phyloP scores from a whole-genome alignment of 2,797 vertebrate genomes.

The Squalus acanthias region DNA sequence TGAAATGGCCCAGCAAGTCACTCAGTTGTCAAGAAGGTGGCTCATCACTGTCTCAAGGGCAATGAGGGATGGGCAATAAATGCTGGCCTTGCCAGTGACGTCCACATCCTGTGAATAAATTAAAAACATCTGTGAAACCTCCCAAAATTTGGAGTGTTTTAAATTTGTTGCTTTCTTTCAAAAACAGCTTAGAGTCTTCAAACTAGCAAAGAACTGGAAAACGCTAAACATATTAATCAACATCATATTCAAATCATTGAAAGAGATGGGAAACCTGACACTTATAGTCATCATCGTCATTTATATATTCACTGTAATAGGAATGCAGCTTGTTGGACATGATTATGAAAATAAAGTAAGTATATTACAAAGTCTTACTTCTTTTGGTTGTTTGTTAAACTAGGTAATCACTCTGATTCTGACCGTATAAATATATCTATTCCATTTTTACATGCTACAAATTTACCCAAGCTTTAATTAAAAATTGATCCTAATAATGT shows the following conservation, averaged over 20 bases:
- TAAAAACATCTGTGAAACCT: not conserved
- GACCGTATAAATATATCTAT: not conserved
- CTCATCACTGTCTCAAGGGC: too few species aligned
- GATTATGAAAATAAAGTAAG: slow-evolving; percentile 39
- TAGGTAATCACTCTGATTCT: not conserved
- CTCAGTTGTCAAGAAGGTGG: too few species aligned
- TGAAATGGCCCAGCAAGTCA: too few species aligned
- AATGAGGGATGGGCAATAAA: too few species aligned
- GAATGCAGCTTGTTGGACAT: slow-evolving; percentile 39
- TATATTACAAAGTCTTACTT: not conserved
- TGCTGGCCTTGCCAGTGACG: too few species aligned
- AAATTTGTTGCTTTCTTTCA: slow-evolving; percentile 1
- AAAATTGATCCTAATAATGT: not conserved
- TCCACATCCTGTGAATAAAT: too few species aligned
- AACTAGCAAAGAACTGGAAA: slow-evolving; percentile 40
- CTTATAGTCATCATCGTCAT: slow-evolving; percentile 39
- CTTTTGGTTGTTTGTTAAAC: not conserved
- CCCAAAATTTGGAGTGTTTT: not conserved
- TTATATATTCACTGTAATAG: slow-evolving; percentile 41
- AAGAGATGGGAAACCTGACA: slow-evolving; percentile 40
- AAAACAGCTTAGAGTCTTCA: slow-evolving; percentile 41
- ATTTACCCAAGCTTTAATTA: not conserved
- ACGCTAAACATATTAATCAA: slow-evolving; percentile 39
- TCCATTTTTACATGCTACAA: not conserved
- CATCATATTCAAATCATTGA: slow-evolving; percentile 37